Percentiles rank a stretch among this genome's conserved stretches.
phyloP scores from a whole-genome alignment of 2,113 vertebrate genomes.

The Gambusia affinis region DNA sequence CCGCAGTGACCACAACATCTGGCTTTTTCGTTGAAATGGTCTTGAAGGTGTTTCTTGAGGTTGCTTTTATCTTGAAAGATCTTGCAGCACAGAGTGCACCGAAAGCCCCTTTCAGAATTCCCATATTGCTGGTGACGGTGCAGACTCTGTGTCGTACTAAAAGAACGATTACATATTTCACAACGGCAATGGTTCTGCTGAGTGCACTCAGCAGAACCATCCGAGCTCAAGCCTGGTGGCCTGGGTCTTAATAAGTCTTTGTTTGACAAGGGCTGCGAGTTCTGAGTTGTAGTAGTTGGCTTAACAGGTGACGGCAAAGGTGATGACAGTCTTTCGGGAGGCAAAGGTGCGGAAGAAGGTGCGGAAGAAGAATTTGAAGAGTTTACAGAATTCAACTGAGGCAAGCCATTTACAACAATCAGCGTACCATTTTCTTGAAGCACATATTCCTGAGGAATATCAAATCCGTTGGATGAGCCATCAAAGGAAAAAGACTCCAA shows the following conservation, averaged over 20 bases:
- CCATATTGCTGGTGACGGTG: slow-evolving; percentile 80
- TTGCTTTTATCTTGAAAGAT: slow-evolving; percentile 71
- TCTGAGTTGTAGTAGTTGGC: slow-evolving; percentile 51
- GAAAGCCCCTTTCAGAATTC: slow-evolving; percentile 77
- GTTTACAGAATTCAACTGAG: slow-evolving; percentile 48
- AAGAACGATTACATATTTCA: slow-evolving; percentile 79
- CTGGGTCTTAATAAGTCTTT: slow-evolving; percentile 51
- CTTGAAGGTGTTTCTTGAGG: slow-evolving; percentile 75
- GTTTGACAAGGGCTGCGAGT: slow-evolving; percentile 21
- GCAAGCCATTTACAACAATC: slow-evolving; percentile 72
- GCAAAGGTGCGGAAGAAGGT: slow-evolving; percentile 62
- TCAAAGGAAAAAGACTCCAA: slow-evolving; percentile 77
- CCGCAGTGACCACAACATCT: slow-evolving; percentile 79
- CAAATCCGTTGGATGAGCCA: slow-evolving; percentile 76
- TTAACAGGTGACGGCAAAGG: slow-evolving; percentile 47
- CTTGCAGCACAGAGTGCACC: slow-evolving; percentile 82
- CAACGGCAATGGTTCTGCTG: slow-evolving; percentile 68
- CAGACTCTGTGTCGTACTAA: slow-evolving; percentile 75
- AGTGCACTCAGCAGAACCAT: slow-evolving; percentile 18
- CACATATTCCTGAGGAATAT: slow-evolving; percentile 79
- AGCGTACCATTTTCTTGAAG: slow-evolving; percentile 84
- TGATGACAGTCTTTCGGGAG: slow-evolving; percentile 65
- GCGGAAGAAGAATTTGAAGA: slow-evolving; percentile 41
- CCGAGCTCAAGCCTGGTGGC: slow-evolving; percentile 40
- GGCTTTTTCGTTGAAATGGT: slow-evolving; percentile 76